These are phyloP conservation scores for Sinocyclocheilus grahami DNA, from an alignment of 2,113 vertebrate genomes.

Conservation along the genomic window DNA sequence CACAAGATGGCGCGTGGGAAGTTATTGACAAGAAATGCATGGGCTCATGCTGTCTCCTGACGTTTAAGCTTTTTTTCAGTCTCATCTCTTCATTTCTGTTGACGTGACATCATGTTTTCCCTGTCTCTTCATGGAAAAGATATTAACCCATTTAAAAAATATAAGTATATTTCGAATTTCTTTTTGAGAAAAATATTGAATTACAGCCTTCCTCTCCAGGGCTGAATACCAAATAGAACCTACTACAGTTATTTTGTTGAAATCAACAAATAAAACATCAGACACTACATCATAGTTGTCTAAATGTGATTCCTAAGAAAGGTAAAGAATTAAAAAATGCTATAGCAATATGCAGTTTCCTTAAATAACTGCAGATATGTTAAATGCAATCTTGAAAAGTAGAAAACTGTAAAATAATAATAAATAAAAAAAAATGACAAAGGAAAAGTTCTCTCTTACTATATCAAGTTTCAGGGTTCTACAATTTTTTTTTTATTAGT, in stretches of 20 bases:
- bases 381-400: no score
- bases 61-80: background rate
- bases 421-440: no score
- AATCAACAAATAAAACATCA: background rate
- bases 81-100: background rate
- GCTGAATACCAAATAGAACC: no score
- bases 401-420: no score
- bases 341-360: no score
- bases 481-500: no score
- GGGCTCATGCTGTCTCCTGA: background rate
- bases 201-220: no score
- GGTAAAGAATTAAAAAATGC: background rate
- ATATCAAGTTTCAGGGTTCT: no score
- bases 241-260: background rate
- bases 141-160: background rate
- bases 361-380: no score
- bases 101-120: background rate
- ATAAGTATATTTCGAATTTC: background rate
- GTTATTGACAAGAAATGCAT: conserved; percentile 22
- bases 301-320: background rate
- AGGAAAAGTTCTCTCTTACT: no score
- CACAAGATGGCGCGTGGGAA: conserved; percentile 66
- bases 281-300: background rate
- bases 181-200: background rate
- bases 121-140: background rate